Percentiles rank a stretch among this genome's conserved stretches.
phyloP scores from a whole-genome alignment of 2,888 invertebrate genomes.

The Rhingia rostrata region DNA sequence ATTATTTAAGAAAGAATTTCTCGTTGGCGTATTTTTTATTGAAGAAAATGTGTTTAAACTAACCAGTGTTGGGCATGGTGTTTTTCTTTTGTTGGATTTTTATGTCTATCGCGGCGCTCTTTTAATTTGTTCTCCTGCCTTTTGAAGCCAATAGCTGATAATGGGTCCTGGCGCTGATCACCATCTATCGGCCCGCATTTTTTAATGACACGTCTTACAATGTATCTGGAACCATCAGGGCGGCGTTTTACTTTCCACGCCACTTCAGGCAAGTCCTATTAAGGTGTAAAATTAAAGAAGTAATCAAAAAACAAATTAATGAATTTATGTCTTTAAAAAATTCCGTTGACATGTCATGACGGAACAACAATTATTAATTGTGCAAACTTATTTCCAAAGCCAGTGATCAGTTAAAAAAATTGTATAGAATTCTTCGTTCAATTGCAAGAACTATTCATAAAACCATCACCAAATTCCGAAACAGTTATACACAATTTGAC shows the following conservation, averaged over 20 bases:
- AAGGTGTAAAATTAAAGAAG: slow-evolving; percentile 75
- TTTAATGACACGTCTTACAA: slow-evolving; percentile 49
- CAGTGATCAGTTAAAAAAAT: too few species aligned
- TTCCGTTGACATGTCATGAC: too few species aligned
- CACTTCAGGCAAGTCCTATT: slow-evolving; percentile 73
- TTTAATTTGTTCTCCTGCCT: slow-evolving; percentile 17
- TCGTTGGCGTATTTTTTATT: not conserved
- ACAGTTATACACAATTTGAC: too few species aligned
- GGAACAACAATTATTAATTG: too few species aligned
- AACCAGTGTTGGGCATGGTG: slow-evolving; percentile 62
- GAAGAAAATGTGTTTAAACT: slow-evolving; percentile 23
- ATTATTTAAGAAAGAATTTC: not conserved
- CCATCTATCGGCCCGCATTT: not conserved
- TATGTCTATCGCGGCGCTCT: slow-evolving; percentile 37
- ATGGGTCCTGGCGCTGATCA: not conserved
- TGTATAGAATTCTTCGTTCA: too few species aligned
- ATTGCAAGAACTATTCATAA: too few species aligned
- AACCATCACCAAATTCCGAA: too few species aligned
- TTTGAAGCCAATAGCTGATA: slow-evolving; percentile 20
- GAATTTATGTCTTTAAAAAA: too few species aligned
- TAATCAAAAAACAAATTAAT: slow-evolving; percentile 61
- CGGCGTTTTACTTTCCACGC: slow-evolving; percentile 64
- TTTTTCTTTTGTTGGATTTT: slow-evolving; percentile 31
- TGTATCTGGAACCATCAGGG: slow-evolving; percentile 57
- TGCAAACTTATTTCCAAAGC: too few species aligned